Base-by-base conservation (phyloP, 2,113 vertebrate species). In the Lepus americanus region DNA sequence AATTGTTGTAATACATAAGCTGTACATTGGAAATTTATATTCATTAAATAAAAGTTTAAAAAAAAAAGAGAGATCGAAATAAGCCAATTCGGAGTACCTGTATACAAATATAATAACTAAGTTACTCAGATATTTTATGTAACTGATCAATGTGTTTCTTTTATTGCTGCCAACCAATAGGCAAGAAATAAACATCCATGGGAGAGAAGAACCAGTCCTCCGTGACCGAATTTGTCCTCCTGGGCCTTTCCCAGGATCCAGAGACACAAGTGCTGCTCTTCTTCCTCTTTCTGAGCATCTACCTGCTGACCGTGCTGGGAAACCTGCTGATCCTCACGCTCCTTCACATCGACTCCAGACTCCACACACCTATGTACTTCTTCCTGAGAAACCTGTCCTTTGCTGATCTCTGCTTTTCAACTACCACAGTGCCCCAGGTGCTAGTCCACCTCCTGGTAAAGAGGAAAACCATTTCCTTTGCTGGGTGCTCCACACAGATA, bases 331-430 rank as follows among this genome's bases (percentile, higher is more conserved):
- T 85, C 84, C 69, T 97, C 6, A 20, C 77, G 19, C 96, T 98
- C 44, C 92, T 90, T 83, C 94, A 92, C 92, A 39, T 33, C 29
- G 95, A 97, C 90, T 72, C 83, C 78, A 92, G 72, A 11, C 96
- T 98, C 69, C 97, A 97, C 51, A 95, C 76, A 49, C 94, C 82
- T 64, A 97, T 93, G 96, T 94, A 84, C 83, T 98, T 94, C 6
- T 98, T 95, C 84, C 89, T 96, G 51, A 96, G 92, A 44, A 97
- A 95, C 53, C 81, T 98, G 61, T 98, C 97, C 63, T 97, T 98
- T 89, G 76, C 2, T 19, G 97, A 96, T 84, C 83, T 98, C 93
- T 98, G 91, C 73, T 98, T 53, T 84, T 96, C 96, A 27, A 97
- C 97, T 33, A 10, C 93, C 59, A 97, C 94, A 39, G 87, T 97